These are phyloP conservation scores for Nemoura dubitans DNA, from an alignment of 2,888 invertebrate species.

Conservation along the genomic window DNA sequence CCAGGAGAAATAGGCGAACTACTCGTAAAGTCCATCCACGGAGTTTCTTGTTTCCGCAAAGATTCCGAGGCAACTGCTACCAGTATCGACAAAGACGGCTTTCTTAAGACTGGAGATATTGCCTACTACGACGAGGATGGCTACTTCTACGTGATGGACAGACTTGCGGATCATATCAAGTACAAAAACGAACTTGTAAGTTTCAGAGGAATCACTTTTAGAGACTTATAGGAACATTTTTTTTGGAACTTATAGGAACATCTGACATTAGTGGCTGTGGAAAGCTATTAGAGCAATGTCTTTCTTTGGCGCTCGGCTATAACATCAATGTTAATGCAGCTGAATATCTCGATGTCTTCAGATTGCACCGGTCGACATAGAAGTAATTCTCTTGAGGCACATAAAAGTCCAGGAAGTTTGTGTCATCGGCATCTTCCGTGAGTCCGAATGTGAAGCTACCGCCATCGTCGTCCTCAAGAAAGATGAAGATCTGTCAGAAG, in stretches of 20 bases:
- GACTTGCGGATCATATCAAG: conserved; percentile 64
- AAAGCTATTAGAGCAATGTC: no score
- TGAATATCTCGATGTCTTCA: no score
- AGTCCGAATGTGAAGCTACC: conserved; percentile 40
- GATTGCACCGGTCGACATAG: conserved; percentile 19
- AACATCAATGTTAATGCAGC: no score
- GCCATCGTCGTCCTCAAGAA: conserved; percentile 29
- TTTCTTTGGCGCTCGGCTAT: no score
- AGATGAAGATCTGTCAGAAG: conserved; percentile 17
- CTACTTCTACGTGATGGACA: conserved; percentile 59
- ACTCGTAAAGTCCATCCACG: background rate
- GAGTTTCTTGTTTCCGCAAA: conserved; percentile 34
- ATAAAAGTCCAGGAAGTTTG: conserved; percentile 34
- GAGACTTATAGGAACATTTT: no score
- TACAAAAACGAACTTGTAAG: conserved; percentile 60
- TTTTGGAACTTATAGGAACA: no score
- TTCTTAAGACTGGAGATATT: conserved; percentile 57
- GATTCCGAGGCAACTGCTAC: conserved; percentile 18
- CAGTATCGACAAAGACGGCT: conserved; percentile 27
- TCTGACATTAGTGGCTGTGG: no score
- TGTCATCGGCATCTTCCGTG: conserved; percentile 32
- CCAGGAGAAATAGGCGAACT: conserved; percentile 25
- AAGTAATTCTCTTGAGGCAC: conserved; percentile 18
- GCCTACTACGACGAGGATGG: conserved; percentile 60
- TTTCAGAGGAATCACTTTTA: background rate